phyloP scores from a whole-genome alignment of 2,113 vertebrate genomes.

The Chionodraco myersi region DNA sequence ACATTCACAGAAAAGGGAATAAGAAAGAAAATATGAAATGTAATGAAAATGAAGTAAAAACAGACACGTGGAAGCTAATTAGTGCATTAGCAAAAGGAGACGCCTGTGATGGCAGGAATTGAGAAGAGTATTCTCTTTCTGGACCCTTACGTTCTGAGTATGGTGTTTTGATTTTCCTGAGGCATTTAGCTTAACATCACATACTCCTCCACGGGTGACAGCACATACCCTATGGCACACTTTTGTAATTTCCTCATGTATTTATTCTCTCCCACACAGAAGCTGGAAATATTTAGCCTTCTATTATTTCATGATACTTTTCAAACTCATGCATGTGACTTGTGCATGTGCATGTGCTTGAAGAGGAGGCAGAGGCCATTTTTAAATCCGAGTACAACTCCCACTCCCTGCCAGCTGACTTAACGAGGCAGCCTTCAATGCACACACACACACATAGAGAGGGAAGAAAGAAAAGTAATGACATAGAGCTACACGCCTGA shows the following conservation, averaged over 20 bases:
- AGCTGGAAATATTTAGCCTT: constrained; percentile 41
- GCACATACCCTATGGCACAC: constrained; percentile 56
- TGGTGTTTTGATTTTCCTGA: constrained; percentile 31
- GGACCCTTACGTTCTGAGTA: constrained; percentile 11
- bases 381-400: constrained; percentile 53
- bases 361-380: constrained; percentile 50
- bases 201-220: constrained; percentile 56
- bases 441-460: not conserved
- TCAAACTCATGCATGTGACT: constrained; percentile 57
- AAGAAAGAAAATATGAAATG: not conserved
- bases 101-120: not conserved
- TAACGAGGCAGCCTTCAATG: constrained; percentile 19
- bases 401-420: constrained; percentile 48
- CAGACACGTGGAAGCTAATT: not conserved
- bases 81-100: not conserved
- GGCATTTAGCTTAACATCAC: constrained; percentile 61
- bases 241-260: constrained; percentile 50
- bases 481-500: not conserved
- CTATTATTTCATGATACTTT: constrained; percentile 43
- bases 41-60: not conserved
- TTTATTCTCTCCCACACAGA: constrained; percentile 60
- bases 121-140: constrained; percentile 1
- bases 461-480: not conserved
- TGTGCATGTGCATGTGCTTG: not conserved
- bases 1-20: not conserved